These are phyloP conservation scores for Betta splendens DNA, from an alignment of 2,797 vertebrate species.

Conservation along the genomic window DNA sequence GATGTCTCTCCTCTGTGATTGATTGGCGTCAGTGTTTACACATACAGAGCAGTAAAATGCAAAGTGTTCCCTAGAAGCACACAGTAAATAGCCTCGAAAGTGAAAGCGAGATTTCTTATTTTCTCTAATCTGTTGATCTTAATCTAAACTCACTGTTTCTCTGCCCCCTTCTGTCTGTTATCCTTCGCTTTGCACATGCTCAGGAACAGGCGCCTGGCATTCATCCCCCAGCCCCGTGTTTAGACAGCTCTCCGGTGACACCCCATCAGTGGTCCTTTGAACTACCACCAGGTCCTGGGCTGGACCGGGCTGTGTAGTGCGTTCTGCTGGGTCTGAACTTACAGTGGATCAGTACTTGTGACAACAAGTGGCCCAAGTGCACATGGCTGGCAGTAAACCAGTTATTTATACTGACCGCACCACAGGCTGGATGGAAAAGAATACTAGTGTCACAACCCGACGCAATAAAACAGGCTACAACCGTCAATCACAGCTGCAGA, in stretches of 20 bases:
- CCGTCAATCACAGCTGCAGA: slow-evolving; percentile 4
- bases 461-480: slow-evolving; percentile 4
- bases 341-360: slow-evolving; percentile 46
- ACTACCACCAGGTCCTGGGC: slow-evolving; percentile 36
- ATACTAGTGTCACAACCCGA: slow-evolving; percentile 3
- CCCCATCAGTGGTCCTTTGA: slow-evolving; percentile 51
- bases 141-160: not conserved
- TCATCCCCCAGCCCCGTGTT: slow-evolving; percentile 52
- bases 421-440: too few relatives aligned
- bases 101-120: not conserved
- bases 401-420: slow-evolving; percentile 44
- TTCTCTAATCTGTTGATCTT: not conserved
- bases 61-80: not conserved
- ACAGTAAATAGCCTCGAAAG: not conserved
- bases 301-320: slow-evolving; percentile 32
- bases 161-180: slow-evolving; percentile 1
- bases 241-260: slow-evolving; percentile 64
- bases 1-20: not conserved
- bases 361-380: slow-evolving; percentile 46
- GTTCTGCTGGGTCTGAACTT: slow-evolving; percentile 64
- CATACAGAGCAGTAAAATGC: not conserved
- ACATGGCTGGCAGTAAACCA: slow-evolving; percentile 63
- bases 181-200: slow-evolving; percentile 4
- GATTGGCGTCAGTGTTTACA: slow-evolving; percentile 15
- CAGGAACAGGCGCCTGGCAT: slow-evolving; percentile 48